These are phyloP conservation scores for Myotis lucifugus DNA, from an alignment of 2,113 vertebrate genomes.

Conservation along the genomic window DNA sequence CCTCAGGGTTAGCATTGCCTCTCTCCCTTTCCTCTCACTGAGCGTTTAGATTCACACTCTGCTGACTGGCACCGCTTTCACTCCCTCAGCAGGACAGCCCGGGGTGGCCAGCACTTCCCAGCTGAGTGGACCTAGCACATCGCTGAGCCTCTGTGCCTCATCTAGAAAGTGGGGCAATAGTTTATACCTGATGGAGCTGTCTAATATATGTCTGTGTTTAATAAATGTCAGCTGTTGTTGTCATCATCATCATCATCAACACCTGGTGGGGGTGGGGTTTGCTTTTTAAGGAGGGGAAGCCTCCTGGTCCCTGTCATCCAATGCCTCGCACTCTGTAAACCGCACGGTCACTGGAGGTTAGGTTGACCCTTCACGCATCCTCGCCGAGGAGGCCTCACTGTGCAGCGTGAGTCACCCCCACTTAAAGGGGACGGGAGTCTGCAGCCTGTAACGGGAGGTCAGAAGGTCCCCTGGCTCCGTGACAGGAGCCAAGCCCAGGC, in stretches of 20 bases:
- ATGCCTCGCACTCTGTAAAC: not conserved
- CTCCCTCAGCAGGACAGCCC: not conserved
- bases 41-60: not conserved
- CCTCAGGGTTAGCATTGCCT: not conserved
- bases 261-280: not conserved
- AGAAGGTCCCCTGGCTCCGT: not conserved
- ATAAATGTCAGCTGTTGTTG: not conserved
- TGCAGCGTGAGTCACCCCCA: slow-evolving; percentile 4
- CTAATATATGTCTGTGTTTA: not conserved
- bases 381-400: not conserved
- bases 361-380: slow-evolving; percentile 40
- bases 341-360: slow-evolving; percentile 31
- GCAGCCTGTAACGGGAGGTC: not conserved
- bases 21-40: not conserved
- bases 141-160: not conserved
- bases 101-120: not conserved
- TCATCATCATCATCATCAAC: not conserved
- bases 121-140: not conserved
- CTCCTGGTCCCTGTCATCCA: not conserved
- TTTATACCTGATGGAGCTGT: not conserved
- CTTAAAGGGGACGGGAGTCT: slow-evolving; percentile 26
- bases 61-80: not conserved
- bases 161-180: not conserved
- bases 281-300: not conserved
- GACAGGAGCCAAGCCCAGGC: not conserved